Percentiles rank a stretch among this genome's conserved stretches.
These are phyloP conservation scores for Hermatobates lingyangjiaoensis DNA, from an alignment of 1,140 invertebrate genomes.

Conservation along the genomic window DNA sequence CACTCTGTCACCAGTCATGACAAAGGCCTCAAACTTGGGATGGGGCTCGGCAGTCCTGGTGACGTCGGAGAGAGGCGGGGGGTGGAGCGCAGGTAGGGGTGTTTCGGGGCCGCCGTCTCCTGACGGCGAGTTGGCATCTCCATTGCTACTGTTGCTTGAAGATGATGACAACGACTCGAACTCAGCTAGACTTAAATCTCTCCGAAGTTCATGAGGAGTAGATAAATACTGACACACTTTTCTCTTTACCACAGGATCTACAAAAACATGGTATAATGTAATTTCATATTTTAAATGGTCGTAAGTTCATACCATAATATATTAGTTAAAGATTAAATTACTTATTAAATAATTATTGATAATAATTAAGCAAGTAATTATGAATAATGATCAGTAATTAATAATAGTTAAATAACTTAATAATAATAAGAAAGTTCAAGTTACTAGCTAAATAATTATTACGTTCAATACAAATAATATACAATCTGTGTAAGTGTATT, in stretches of 20 bases:
- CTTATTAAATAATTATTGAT: too few relatives aligned
- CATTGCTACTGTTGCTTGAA: not conserved
- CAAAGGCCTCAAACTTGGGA: conserved; percentile 70
- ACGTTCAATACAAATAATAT: too few relatives aligned
- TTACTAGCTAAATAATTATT: too few relatives aligned
- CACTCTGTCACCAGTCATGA: conserved; percentile 94
- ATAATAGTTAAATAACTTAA: too few relatives aligned
- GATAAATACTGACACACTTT: conserved; percentile 54
- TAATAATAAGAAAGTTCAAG: too few relatives aligned
- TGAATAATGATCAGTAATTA: too few relatives aligned
- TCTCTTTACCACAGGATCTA: conserved; percentile 70
- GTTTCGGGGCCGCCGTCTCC: not conserved
- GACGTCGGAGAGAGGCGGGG: conserved; percentile 13
- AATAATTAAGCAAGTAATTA: too few relatives aligned
- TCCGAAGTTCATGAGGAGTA: conserved; percentile 20
- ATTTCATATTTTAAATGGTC: not conserved
- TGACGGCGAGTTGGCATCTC: not conserved
- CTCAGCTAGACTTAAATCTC: conserved; percentile 2
- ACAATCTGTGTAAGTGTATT: too few relatives aligned
- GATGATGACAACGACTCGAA: not conserved
- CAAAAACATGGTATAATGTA: conserved; percentile 10
- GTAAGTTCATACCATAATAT: too few relatives aligned
- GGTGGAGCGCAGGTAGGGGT: conserved; percentile 8
- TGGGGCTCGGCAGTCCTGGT: conserved; percentile 14
- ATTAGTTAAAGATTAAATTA: too few relatives aligned